phyloP scores from a whole-genome alignment of 2,797 vertebrate species.

The Sebastes jordani region DNA sequence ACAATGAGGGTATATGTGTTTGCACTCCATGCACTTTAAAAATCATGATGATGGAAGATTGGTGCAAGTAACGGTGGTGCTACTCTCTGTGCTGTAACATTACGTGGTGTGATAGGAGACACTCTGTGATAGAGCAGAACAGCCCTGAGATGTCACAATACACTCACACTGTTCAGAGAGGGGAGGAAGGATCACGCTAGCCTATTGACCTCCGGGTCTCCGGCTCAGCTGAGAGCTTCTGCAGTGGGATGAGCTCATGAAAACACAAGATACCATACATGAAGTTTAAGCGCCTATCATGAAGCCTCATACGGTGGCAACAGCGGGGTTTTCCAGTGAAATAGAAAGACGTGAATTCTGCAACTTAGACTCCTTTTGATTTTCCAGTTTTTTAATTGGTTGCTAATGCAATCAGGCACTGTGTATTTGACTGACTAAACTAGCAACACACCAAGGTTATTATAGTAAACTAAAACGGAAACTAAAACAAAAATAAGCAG shows the following conservation, averaged over 20 bases:
- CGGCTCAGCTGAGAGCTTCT: background rate
- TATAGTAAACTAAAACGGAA: background rate
- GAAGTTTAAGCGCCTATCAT: background rate
- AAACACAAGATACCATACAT: conserved; percentile 39
- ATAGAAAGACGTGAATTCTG: background rate
- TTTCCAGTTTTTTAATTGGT: background rate
- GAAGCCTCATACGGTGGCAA: background rate
- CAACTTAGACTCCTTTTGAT: background rate
- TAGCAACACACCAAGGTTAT: background rate
- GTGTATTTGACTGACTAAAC: background rate
- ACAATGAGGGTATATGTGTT: conserved; percentile 31
- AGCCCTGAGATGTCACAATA: conserved; percentile 53
- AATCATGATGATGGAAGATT: conserved; percentile 12
- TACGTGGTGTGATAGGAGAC: conserved; percentile 10
- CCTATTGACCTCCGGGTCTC: conserved; percentile 55
- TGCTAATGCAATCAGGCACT: background rate
- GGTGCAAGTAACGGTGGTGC: background rate
- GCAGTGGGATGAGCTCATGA: conserved; percentile 55
- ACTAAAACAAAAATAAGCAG: background rate
- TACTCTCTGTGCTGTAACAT: background rate
- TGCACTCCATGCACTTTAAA: conserved; percentile 41
- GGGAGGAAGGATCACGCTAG: conserved; percentile 53
- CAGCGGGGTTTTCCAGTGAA: background rate
- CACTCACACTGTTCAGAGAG: conserved; percentile 34
- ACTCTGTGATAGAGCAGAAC: conserved; percentile 21